Conservation (phyloP, 2,113 vertebrate species). For the Siniperca knerii region DNA sequence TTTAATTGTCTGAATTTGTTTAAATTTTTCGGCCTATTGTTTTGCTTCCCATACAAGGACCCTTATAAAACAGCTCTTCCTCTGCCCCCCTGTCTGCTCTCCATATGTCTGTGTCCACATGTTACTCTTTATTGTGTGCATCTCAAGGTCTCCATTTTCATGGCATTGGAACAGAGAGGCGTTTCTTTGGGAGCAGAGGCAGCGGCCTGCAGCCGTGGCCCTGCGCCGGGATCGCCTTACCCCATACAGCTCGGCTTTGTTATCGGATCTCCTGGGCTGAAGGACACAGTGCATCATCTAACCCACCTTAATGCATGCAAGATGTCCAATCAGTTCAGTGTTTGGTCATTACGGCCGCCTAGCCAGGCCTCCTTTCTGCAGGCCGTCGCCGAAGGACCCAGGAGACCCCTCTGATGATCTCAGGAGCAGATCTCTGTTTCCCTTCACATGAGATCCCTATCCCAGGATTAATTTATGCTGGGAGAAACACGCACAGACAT, state of each 20-base stretch:
- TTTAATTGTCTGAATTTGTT: no score
- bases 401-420: slow-evolving; percentile 58
- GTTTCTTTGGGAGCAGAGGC: slow-evolving; percentile 72
- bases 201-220: slow-evolving; percentile 63
- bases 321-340: slow-evolving; percentile 78
- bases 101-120: slow-evolving; percentile 50
- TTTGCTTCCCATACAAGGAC: not conserved
- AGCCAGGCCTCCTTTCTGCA: slow-evolving; percentile 63
- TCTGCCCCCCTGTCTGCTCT: slow-evolving; percentile 25
- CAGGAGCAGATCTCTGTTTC: slow-evolving; percentile 46
- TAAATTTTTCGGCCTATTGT: not conserved
- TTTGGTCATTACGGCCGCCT: slow-evolving; percentile 61
- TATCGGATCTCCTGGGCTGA: slow-evolving; percentile 75
- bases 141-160: slow-evolving; percentile 71
- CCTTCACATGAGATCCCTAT: slow-evolving; percentile 16
- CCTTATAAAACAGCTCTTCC: not conserved
- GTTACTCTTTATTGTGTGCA: slow-evolving; percentile 52
- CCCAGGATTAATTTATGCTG: slow-evolving; percentile 35
- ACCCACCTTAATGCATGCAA: slow-evolving; percentile 81
- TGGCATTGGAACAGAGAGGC: slow-evolving; percentile 68
- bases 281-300: slow-evolving; percentile 80
- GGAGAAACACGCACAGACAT: slow-evolving; percentile 20
- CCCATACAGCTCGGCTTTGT: slow-evolving; percentile 75
- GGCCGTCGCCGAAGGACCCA: slow-evolving; percentile 39
- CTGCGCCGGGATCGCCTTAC: slow-evolving; percentile 74